phyloP scores from a whole-genome alignment of 2,888 invertebrate genomes.

The Strigamia crassipes region DNA sequence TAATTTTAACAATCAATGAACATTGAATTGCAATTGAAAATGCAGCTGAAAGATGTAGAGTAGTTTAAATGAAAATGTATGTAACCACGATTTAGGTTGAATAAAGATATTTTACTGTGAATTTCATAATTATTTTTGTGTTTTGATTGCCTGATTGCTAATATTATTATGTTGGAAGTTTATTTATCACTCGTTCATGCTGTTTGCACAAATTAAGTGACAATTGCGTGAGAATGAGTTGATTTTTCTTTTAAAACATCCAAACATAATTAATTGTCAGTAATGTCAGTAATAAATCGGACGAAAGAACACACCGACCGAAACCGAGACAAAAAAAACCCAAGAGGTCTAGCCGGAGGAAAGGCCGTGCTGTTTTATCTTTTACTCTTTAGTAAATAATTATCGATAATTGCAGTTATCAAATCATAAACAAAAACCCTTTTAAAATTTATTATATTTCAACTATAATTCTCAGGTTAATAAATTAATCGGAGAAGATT shows the following conservation, averaged over 20 bases:
- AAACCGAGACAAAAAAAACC: too few species aligned
- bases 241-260: background rate
- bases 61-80: background rate
- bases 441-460: background rate
- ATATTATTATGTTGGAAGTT: background rate
- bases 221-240: background rate
- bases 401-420: background rate
- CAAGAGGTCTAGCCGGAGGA: too few species aligned
- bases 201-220: too few species aligned
- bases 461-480: background rate
- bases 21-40: background rate
- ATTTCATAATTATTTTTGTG: background rate
- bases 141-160: too few species aligned
- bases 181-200: too few species aligned
- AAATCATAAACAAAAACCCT: background rate
- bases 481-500: too few species aligned
- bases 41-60: background rate
- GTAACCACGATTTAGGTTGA: background rate
- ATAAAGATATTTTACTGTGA: background rate
- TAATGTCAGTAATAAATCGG: too few species aligned
- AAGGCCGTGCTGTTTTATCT: too few species aligned
- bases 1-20: background rate
- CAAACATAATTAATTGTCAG: too few species aligned
- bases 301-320: too few species aligned
- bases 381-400: too few species aligned